Evolutionary conservation across 2,888 invertebrate genomes (phyloP).

Genomic region (Drosophila prostipennis): DNA sequence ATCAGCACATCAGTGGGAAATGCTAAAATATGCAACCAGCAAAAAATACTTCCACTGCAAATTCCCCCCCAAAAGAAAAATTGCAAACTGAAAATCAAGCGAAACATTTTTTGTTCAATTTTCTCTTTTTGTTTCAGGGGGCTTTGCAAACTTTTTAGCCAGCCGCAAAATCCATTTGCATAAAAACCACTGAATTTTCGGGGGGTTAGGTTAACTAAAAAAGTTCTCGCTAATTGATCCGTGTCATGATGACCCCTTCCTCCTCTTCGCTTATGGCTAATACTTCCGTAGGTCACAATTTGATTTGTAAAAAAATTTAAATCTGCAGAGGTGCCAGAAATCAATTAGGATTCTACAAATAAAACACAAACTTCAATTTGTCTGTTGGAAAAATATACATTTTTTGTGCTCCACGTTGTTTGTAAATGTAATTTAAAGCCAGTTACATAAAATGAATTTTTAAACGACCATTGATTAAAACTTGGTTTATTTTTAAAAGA

Average conservation of each 20-base stretch:
- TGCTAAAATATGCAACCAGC: conserved; percentile 37
- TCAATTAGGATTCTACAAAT: neutral
- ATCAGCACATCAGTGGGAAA: conserved; percentile 28
- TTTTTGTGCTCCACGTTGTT: neutral
- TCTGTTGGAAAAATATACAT: neutral
- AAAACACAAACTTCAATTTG: neutral
- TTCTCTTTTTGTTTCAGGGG: conserved; percentile 21
- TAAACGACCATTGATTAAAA: neutral
- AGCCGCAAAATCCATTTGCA: conserved; percentile 44
- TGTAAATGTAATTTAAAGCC: neutral
- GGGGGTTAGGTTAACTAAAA: neutral
- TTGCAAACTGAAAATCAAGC: conserved; percentile 35
- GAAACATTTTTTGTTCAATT: conserved; percentile 23
- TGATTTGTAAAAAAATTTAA: neutral
- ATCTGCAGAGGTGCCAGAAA: neutral
- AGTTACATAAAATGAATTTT: neutral
- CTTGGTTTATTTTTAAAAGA: too few relatives aligned
- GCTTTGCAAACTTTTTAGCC: conserved; percentile 29
- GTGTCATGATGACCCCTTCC: conserved; percentile 7
- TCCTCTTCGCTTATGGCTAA: neutral
- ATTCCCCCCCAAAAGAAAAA: conserved; percentile 12
- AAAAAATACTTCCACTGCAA: conserved; percentile 25
- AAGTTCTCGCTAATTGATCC: conserved; percentile 29
- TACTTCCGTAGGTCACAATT: conserved; percentile 1
- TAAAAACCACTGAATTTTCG: conserved; percentile 15